A percentile compares a stretch with the other conserved stretches of the same genome.
Conservation (phyloP, 1,140 invertebrate species). For the Reticulitermes speratus region DNA sequence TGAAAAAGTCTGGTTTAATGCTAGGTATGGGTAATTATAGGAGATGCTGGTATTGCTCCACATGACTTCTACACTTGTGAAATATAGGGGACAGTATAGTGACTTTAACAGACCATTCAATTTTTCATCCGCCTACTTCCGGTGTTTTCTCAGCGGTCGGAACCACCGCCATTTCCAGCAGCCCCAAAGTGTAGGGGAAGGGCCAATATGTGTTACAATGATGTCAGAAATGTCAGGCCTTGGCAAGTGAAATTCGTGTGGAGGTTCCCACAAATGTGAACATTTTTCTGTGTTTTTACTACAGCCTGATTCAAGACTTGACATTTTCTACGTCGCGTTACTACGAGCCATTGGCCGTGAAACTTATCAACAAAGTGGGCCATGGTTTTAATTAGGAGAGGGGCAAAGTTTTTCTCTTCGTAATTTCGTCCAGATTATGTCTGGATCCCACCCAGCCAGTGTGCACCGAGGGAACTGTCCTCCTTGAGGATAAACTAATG, state of each 20-base stretch:
- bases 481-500: no score
- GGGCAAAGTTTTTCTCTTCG: no score
- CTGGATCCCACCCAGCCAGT: no score
- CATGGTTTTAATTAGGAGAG: no score
- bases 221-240: background rate
- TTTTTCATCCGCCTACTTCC: background rate
- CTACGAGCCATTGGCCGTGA: no score
- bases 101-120: background rate
- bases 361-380: no score
- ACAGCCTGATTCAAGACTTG: no score
- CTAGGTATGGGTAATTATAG: background rate
- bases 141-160: conserved; percentile 2
- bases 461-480: no score
- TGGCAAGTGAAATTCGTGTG: background rate
- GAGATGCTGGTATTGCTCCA: background rate
- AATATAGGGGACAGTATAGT: background rate
- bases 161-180: background rate
- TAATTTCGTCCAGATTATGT: no score
- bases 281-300: no score
- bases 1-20: background rate
- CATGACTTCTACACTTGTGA: background rate
- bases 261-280: background rate
- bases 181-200: background rate
- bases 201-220: background rate
- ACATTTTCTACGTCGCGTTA: no score